phyloP scores from a whole-genome alignment of 2,113 vertebrate genomes.

The Anser cygnoides region DNA sequence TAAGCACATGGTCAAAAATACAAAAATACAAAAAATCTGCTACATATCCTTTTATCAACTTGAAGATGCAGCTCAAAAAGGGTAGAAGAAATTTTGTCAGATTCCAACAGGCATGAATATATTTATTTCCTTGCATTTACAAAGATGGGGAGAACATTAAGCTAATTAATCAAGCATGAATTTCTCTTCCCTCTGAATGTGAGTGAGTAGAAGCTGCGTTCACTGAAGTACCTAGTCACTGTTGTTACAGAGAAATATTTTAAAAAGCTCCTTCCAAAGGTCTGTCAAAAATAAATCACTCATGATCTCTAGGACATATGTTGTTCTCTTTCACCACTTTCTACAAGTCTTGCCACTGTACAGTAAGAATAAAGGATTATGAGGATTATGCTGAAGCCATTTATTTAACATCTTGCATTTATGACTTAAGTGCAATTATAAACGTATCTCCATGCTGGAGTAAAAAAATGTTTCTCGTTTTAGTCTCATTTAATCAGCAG shows the following conservation, averaged over 20 bases:
- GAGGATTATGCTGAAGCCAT: not conserved
- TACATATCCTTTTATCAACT: not conserved
- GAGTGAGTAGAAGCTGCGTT: not conserved
- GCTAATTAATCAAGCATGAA: fast-evolving
- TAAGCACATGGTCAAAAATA: not conserved
- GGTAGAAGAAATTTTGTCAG: not conserved
- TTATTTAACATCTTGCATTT: not conserved
- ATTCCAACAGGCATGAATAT: not conserved
- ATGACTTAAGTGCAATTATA: not conserved
- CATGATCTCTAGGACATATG: not conserved
- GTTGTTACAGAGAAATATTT: not conserved
- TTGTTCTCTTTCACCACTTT: not conserved
- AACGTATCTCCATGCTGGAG: not conserved
- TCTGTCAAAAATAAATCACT: not conserved
- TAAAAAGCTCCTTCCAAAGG: not conserved
- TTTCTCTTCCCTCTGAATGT: not conserved
- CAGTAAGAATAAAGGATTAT: not conserved
- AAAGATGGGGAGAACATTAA: not conserved
- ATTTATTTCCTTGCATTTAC: not conserved
- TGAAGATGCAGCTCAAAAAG: not conserved
- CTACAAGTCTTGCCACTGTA: not conserved
- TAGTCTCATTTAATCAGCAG: not conserved
- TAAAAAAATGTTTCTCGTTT: not conserved
- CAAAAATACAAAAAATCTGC: not conserved
- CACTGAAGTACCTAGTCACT: not conserved